These are phyloP conservation scores for Pollachius pollachius DNA, from an alignment of 2,113 vertebrate species.

Conservation along the genomic window DNA sequence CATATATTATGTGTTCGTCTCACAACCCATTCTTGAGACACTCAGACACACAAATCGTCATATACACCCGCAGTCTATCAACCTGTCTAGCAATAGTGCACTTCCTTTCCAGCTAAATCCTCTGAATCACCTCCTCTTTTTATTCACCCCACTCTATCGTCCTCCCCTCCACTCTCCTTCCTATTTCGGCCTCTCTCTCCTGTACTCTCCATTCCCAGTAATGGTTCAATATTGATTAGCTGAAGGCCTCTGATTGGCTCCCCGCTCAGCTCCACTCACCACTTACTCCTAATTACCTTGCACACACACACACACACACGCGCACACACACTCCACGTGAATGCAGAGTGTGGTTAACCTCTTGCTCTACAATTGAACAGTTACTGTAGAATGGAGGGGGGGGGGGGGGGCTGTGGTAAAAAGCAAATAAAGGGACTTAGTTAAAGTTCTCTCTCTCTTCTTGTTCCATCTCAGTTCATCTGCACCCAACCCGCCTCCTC, in stretches of 20 bases:
- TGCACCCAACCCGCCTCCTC: too few relatives aligned
- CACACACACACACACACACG: too few relatives aligned
- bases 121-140: too few relatives aligned
- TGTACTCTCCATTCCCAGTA: constrained; percentile 22
- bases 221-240: constrained; percentile 44
- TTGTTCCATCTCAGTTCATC: too few relatives aligned
- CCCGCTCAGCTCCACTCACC: constrained; percentile 36
- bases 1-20: too few relatives aligned
- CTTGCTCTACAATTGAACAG: not conserved
- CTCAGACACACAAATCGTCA: not conserved
- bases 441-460: too few relatives aligned
- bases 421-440: not conserved
- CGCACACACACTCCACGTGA: too few relatives aligned
- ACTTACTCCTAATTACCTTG: constrained; percentile 42
- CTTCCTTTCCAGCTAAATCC: not conserved
- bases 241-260: constrained; percentile 49
- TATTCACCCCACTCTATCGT: too few relatives aligned
- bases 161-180: too few relatives aligned
- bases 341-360: not conserved
- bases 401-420: not conserved
- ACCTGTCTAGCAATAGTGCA: not conserved
- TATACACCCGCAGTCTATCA: not conserved
- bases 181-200: not conserved
- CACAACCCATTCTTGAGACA: too few relatives aligned
- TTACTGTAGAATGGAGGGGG: not conserved